These are phyloP conservation scores for Zaprionus tsacasi DNA, from an alignment of 1,140 invertebrate species.

Conservation along the genomic window DNA sequence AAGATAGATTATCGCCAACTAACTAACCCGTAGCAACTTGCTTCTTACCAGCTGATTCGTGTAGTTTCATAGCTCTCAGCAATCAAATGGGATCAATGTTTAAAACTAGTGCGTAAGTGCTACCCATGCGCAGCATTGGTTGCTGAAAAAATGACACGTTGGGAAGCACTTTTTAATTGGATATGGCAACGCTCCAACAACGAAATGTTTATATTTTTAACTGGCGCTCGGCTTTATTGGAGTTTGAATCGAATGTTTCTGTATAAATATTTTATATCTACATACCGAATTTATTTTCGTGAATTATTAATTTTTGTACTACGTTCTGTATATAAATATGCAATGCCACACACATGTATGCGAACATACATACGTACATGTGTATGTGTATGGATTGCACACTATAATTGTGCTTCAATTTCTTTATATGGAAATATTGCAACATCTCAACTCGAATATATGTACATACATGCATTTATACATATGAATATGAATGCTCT, in stretches of 20 bases:
- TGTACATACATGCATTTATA: neutral
- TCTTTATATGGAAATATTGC: neutral
- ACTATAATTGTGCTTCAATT: neutral
- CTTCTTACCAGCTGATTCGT: no score
- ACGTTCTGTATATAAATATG: neutral
- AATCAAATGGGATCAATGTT: no score
- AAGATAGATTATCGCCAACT: neutral
- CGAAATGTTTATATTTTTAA: neutral
- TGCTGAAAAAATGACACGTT: no score
- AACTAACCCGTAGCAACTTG: neutral
- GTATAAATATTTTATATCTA: neutral
- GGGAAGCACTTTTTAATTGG: neutral
- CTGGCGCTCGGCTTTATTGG: neutral
- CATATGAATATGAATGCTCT: slow-evolving; percentile 1
- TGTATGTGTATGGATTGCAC: slow-evolving; percentile 1
- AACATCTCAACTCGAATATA: neutral
- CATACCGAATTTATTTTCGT: no score
- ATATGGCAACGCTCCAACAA: neutral
- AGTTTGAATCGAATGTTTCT: neutral
- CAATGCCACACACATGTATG: neutral
- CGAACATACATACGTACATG: neutral
- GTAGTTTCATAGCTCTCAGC: no score
- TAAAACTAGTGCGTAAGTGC: no score
- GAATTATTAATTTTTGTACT: neutral
- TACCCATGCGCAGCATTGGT: neutral